phyloP scores from a whole-genome alignment of 2,888 invertebrate species.

The Drosophila sordidula region DNA sequence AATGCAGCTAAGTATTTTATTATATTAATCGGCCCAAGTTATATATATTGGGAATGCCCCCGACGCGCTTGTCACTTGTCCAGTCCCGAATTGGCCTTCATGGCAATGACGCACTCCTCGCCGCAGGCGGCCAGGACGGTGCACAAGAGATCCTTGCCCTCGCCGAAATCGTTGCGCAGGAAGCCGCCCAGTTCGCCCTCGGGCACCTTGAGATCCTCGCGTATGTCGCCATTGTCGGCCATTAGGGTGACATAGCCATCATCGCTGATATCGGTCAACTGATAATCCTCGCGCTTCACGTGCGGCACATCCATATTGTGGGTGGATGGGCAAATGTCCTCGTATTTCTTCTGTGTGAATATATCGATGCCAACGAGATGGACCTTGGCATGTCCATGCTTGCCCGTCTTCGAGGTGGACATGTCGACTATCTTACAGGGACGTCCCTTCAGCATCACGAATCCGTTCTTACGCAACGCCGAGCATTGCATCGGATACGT shows the following conservation, averaged over 20 bases:
- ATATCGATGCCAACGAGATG: conserved; percentile 98
- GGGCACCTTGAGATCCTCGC: conserved; percentile 98
- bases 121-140: conserved; percentile 97
- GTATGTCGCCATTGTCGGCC: conserved; percentile 97
- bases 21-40: neutral
- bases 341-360: conserved; percentile 92
- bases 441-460: conserved; percentile 98
- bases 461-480: conserved; percentile 99
- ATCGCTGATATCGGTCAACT: conserved; percentile 95
- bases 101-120: conserved; percentile 96
- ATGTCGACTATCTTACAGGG: conserved; percentile 99
- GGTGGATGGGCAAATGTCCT: conserved; percentile 99
- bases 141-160: conserved; percentile 96
- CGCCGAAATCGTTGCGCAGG: conserved; percentile 93
- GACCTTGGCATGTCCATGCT: conserved; percentile 99
- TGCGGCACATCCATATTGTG: conserved; percentile 99
- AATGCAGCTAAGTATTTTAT: neutral
- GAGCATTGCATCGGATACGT: conserved; percentile 99
- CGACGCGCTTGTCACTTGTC: conserved; percentile 90
- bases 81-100: conserved; percentile 96
- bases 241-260: conserved; percentile 97
- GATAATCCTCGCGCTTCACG: conserved; percentile 99
- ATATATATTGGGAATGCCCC: neutral
- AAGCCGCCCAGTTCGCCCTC: conserved; percentile 96
- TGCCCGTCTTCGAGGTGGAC: conserved; percentile 99